These are phyloP conservation scores for Pyrocephalus nanus DNA, from an alignment of 2,797 vertebrate species.

Conservation along the genomic window DNA sequence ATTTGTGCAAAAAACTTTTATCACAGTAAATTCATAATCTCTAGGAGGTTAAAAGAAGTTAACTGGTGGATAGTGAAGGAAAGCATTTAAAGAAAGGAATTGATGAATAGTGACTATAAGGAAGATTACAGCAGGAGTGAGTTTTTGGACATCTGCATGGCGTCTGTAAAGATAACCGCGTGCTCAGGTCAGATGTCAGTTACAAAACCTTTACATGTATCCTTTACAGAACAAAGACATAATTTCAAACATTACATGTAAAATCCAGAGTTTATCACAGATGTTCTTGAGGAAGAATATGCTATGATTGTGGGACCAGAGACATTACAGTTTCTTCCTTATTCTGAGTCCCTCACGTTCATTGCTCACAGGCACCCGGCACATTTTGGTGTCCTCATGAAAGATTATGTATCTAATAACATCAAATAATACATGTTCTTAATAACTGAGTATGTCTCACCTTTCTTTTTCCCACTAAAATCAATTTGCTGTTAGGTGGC, in stretches of 20 bases:
- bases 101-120: not conserved
- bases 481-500: not conserved
- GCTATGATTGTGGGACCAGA: not conserved
- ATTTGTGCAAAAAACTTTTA: not conserved
- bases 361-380: not conserved
- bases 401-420: not conserved
- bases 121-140: not conserved
- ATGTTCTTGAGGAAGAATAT: not conserved
- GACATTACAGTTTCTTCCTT: not conserved
- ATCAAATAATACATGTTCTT: not conserved
- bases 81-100: not conserved
- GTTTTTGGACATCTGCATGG: not conserved
- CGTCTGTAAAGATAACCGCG: not conserved
- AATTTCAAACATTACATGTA: not conserved
- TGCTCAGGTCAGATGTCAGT: not conserved
- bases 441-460: not conserved
- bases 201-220: not conserved
- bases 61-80: not conserved
- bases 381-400: not conserved
- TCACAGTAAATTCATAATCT: not conserved
- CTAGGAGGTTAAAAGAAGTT: not conserved
- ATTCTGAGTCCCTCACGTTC: not conserved
- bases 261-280: not conserved
- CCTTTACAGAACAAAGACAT: not conserved
- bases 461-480: not conserved